phyloP scores from a whole-genome alignment of 2,888 invertebrate genomes.

The Sympetrum striolatum region DNA sequence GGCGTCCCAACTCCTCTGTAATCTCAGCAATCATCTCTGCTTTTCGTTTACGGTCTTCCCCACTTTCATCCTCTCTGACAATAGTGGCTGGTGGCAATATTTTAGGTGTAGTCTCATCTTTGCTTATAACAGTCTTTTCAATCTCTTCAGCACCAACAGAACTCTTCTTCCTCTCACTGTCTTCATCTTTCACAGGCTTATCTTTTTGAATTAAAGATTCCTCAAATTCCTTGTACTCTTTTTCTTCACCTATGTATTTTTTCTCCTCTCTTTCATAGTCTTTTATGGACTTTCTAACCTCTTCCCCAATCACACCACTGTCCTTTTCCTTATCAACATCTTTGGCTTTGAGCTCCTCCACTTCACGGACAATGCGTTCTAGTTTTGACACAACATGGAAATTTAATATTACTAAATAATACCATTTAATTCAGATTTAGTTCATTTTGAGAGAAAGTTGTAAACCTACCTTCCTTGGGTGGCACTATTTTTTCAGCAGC shows the following conservation, averaged over 20 bases:
- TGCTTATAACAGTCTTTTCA: slow-evolving; percentile 53
- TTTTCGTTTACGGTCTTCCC: slow-evolving; percentile 48
- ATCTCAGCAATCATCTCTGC: slow-evolving; percentile 60
- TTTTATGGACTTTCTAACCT: slow-evolving; percentile 46
- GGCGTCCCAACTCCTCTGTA: slow-evolving; percentile 57
- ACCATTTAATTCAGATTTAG: neutral
- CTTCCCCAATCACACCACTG: slow-evolving; percentile 32
- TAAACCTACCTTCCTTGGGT: slow-evolving; percentile 56
- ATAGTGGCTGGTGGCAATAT: slow-evolving; percentile 50
- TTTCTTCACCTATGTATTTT: slow-evolving; percentile 83
- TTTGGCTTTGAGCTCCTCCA: slow-evolving; percentile 21
- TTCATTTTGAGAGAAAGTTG: neutral
- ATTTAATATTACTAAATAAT: neutral
- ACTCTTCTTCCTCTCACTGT: slow-evolving; percentile 61
- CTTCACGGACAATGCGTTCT: neutral
- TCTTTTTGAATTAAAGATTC: slow-evolving; percentile 48
- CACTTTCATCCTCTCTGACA: slow-evolving; percentile 49
- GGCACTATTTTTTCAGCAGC: slow-evolving; percentile 55
- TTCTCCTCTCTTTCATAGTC: slow-evolving; percentile 68
- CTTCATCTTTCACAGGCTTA: slow-evolving; percentile 52
- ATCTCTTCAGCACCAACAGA: slow-evolving; percentile 55
- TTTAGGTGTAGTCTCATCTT: slow-evolving; percentile 57
- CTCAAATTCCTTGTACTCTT: slow-evolving; percentile 57
- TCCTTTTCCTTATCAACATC: slow-evolving; percentile 40
- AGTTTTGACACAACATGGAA: neutral